phyloP scores from a whole-genome alignment of 2,888 invertebrate genomes.

The Himalopsyche japonica region DNA sequence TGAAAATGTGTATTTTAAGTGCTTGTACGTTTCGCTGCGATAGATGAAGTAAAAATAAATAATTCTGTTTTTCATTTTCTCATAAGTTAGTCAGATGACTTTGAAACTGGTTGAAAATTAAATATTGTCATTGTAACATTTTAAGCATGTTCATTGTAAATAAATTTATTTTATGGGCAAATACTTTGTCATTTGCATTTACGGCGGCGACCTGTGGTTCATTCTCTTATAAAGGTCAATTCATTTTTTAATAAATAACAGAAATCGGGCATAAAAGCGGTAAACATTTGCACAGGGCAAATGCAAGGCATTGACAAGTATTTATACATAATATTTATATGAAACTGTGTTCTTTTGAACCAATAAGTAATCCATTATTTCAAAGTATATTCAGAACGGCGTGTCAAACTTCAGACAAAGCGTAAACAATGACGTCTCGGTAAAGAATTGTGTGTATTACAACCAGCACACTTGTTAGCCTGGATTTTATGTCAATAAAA shows the following conservation, averaged over 20 bases:
- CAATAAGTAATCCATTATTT: background rate
- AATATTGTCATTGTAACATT: background rate
- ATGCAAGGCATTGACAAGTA: background rate
- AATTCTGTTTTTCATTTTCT: background rate
- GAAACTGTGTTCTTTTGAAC: background rate
- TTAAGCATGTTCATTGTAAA: background rate
- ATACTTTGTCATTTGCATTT: background rate
- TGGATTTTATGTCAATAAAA: background rate
- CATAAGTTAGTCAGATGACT: background rate
- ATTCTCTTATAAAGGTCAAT: background rate
- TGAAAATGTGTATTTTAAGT: too few species aligned
- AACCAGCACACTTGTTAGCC: background rate
- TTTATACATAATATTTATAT: background rate
- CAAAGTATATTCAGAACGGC: background rate
- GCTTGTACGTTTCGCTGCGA: too few species aligned
- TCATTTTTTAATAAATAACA: background rate
- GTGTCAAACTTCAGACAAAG: background rate
- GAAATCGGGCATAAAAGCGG: background rate
- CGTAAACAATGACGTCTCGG: background rate
- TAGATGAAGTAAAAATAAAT: background rate
- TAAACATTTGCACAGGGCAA: background rate
- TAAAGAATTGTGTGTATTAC: background rate
- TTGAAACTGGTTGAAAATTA: background rate
- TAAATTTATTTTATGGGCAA: background rate
- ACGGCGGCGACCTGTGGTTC: background rate